Conservation (phyloP, 2,113 vertebrate species). For the Prionailurus bengalensis region DNA sequence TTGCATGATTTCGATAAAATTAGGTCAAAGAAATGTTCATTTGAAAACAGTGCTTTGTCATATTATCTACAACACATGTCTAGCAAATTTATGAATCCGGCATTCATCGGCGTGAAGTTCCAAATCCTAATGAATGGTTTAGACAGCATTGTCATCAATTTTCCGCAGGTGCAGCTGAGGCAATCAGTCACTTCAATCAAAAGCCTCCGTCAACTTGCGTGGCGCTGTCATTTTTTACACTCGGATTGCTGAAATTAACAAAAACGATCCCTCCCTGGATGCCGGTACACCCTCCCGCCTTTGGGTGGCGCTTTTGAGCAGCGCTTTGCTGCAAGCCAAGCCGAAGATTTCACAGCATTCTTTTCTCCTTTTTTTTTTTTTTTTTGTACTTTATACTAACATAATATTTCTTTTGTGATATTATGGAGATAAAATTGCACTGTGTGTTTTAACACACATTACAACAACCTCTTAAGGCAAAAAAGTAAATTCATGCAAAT, state of each 20-base stretch:
- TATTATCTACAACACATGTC: slow-evolving; percentile 91
- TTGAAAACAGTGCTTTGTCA: slow-evolving; percentile 89
- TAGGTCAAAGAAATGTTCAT: slow-evolving; percentile 89
- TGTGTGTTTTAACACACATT: slow-evolving; percentile 88
- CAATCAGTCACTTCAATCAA: slow-evolving; percentile 97
- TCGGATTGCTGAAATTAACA: slow-evolving; percentile 90
- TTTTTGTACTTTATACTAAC: slow-evolving; percentile 86
- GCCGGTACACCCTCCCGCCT: slow-evolving; percentile 87
- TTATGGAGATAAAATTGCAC: slow-evolving; percentile 89
- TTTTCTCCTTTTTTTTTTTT: neutral
- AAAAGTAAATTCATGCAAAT: slow-evolving; percentile 87
- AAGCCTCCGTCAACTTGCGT: slow-evolving; percentile 90
- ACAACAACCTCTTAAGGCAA: slow-evolving; percentile 89
- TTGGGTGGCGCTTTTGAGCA: slow-evolving; percentile 94
- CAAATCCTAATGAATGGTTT: slow-evolving; percentile 94
- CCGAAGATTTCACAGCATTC: slow-evolving; percentile 57
- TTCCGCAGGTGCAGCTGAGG: slow-evolving; percentile 93
- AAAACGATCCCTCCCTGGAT: slow-evolving; percentile 63
- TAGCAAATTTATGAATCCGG: slow-evolving; percentile 94
- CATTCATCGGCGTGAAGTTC: slow-evolving; percentile 93
- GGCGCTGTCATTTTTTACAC: slow-evolving; percentile 93
- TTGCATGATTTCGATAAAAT: slow-evolving; percentile 87
- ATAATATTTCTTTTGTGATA: slow-evolving; percentile 87
- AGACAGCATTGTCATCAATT: slow-evolving; percentile 96
- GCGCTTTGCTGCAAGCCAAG: slow-evolving; percentile 68